Conservation (phyloP, 2,797 vertebrate species). For the Denticeps clupeoides region DNA sequence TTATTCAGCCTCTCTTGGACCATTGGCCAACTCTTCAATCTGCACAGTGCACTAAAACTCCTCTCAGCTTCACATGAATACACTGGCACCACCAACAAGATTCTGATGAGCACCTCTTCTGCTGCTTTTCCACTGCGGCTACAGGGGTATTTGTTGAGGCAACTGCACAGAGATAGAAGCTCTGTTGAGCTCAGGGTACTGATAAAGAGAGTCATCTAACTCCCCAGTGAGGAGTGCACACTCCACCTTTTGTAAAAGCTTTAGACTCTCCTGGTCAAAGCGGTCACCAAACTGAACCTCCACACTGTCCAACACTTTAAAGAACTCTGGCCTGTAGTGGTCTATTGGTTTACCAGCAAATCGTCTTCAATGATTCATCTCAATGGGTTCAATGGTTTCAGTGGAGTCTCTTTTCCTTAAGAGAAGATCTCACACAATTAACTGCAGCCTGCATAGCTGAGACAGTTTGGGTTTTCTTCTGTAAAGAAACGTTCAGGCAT, state of each 20-base stretch:
- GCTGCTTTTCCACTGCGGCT: too few species aligned
- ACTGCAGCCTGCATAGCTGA: conserved; percentile 10
- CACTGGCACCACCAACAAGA: too few species aligned
- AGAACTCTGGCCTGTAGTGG: conserved; percentile 14
- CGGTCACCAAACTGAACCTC: conserved; percentile 9
- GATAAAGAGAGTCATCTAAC: too few species aligned
- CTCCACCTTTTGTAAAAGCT: too few species aligned
- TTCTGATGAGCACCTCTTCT: too few species aligned
- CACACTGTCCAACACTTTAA: conserved; percentile 6
- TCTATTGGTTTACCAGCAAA: conserved; percentile 16
- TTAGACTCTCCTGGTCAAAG: too few species aligned
- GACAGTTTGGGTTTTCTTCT: conserved; percentile 7
- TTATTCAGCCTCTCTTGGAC: too few species aligned
- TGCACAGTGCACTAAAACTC: too few species aligned
- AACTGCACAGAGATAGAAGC: neutral
- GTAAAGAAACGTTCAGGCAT: conserved; percentile 14
- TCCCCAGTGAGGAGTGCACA: too few species aligned
- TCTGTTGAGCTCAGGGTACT: too few species aligned
- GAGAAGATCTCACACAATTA: conserved; percentile 1
- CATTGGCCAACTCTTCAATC: too few species aligned
- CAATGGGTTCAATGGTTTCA: conserved; percentile 10
- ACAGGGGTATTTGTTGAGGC: neutral
- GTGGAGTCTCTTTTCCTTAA: conserved; percentile 9
- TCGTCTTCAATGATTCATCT: conserved; percentile 1
- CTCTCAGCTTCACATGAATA: too few species aligned